A percentile compares a stretch with the other conserved stretches of the same genome.
Conservation (phyloP, 2,888 invertebrate species). For the Cephus spinipes region DNA sequence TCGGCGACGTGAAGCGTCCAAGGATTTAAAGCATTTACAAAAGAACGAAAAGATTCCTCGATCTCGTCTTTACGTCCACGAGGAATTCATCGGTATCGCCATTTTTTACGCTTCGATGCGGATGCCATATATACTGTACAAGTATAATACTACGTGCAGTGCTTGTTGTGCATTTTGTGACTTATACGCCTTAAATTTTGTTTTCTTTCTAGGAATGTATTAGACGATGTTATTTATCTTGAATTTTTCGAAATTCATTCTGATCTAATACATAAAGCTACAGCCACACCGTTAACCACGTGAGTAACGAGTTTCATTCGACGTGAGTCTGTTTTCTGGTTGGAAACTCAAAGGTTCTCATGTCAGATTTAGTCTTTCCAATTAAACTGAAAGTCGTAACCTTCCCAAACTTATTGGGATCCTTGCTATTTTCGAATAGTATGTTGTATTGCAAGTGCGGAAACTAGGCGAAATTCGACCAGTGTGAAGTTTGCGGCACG, state of each 20-base stretch:
- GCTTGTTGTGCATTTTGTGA: neutral
- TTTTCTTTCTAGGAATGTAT: neutral
- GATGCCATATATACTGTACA: neutral
- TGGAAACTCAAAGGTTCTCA: too few species aligned
- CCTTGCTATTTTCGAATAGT: neutral
- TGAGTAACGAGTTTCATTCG: too few species aligned
- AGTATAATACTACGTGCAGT: neutral
- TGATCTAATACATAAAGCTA: too few species aligned
- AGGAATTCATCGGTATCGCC: neutral
- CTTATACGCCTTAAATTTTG: neutral
- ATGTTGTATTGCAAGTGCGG: too few species aligned
- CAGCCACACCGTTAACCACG: too few species aligned
- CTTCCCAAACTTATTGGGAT: neutral
- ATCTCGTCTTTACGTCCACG: neutral
- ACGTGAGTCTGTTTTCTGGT: too few species aligned
- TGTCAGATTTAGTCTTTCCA: neutral
- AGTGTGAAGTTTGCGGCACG: too few species aligned
- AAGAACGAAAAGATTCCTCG: neutral
- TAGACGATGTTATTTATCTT: too few species aligned
- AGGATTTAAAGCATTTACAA: neutral
- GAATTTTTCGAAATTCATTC: too few species aligned
- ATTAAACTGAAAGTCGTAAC: neutral
- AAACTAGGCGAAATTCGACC: too few species aligned
- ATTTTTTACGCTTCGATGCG: neutral
- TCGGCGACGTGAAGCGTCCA: neutral